Conservation (phyloP, 2,797 vertebrate genomes). For the Gymnothorax reevesii region DNA sequence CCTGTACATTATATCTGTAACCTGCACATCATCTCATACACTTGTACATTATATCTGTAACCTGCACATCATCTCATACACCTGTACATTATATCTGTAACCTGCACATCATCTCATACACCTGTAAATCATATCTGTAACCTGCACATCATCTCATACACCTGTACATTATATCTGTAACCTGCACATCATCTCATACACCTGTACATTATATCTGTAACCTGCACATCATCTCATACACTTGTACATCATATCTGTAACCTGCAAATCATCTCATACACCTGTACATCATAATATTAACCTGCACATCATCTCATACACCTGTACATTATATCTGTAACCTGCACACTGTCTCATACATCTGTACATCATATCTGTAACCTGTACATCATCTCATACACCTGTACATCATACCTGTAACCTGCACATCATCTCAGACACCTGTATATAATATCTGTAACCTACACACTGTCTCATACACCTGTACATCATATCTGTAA, state of each 20-base stretch:
- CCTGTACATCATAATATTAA: background rate
- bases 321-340: no score
- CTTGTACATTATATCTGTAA: background rate
- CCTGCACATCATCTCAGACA: background rate
- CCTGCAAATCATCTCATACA: background rate
- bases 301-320: no score
- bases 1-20: background rate
- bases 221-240: background rate
- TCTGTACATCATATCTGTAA: background rate
- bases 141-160: background rate
- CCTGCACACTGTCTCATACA: background rate
- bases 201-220: background rate
- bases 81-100: background rate
- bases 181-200: background rate
- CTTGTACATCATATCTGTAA: background rate
- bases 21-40: background rate
- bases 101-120: background rate
- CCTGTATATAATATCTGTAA: background rate
- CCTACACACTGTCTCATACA: no score
- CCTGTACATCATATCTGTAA: no score
- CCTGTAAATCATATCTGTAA: background rate
- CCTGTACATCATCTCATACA: background rate
- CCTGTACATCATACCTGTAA: background rate
- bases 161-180: background rate
- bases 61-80: background rate